Conservation (phyloP, 1,140 invertebrate genomes). For the Papilio xuthus region DNA sequence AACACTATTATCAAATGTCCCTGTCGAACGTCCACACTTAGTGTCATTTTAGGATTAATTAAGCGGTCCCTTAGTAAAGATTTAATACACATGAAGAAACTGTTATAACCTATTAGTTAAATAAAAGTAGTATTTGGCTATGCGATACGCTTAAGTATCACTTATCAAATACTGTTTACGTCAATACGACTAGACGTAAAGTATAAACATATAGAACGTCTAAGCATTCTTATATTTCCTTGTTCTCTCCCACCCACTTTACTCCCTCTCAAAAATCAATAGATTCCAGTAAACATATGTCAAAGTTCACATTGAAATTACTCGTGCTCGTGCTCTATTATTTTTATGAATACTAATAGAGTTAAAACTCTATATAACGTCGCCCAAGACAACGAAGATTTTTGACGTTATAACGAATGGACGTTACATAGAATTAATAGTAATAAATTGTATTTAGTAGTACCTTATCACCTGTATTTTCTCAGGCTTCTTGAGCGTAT, state of each 20-base stretch:
- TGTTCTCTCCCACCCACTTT: not conserved
- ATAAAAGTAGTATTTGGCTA: not conserved
- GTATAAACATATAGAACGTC: constrained; percentile 3
- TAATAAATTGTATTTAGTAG: too few species aligned
- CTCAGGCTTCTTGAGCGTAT: too few species aligned
- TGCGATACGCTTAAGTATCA: not conserved
- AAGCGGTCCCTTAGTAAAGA: not conserved
- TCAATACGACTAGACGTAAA: constrained; percentile 2
- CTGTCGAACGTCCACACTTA: not conserved
- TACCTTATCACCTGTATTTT: too few species aligned
- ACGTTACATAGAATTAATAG: too few species aligned
- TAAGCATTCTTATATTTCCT: not conserved
- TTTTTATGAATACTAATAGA: not conserved
- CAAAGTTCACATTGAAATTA: constrained; percentile 25
- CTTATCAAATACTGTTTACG: constrained; percentile 12
- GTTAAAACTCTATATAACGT: not conserved
- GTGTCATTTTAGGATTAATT: not conserved
- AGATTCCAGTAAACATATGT: constrained; percentile 22
- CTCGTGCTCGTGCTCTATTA: not conserved
- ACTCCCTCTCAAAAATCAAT: constrained; percentile 13
- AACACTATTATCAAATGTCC: too few species aligned
- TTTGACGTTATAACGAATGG: too few species aligned
- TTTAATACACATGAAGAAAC: too few species aligned
- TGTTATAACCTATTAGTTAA: not conserved
- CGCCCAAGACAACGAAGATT: too few species aligned